Base-by-base conservation (phyloP, 2,797 vertebrate species). In the Sebastes cheni region DNA sequence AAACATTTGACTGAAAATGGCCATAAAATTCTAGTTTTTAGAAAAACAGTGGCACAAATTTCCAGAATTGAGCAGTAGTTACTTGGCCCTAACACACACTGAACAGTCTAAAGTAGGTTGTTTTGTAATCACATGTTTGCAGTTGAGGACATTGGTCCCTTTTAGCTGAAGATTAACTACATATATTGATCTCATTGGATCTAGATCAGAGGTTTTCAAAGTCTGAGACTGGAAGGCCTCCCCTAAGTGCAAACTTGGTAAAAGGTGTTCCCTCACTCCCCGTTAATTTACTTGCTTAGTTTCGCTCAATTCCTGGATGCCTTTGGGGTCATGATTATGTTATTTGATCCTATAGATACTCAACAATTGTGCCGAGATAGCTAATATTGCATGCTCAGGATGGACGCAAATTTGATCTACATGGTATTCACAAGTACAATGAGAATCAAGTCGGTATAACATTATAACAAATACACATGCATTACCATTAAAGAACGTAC, bases 81-180 rank as follows among this genome's bases (percentile, higher is more conserved):
- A 3, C 9, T 46, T 5, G 12, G 22, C 61, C 20, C 3, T 10
- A 8, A 12, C 4, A 4, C 23, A 11, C 11, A 29, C 64, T 29
- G 25, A 30, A 39, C 20, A 23, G 82, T 79, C 62, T 71, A 85
- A 83, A 80, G 83, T 79, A 54, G 18, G 34, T 70, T 77, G 59
- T 93, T 89, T 91, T 86, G 88, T 80, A 92, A 93, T 72, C 67
- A 65, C 25, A 50, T 92, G 79, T 95, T 94, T 95, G 89, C 85
- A 68, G 34, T 81, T 54, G 68, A 84, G 92, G 89, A 79, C 92
- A 65, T 85, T 89, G 87, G 84, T 91, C 92, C 75, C 69, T 69
- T 80, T 82, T 78, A 50, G 94, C 88, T 91, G 87, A 95, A 95
- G 56, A 95, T 95, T 94, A 95, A 95, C 92, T 69, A 7, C 7